Percentiles rank a stretch among this genome's conserved stretches.
Evolutionary conservation across 2,888 invertebrate species (phyloP).

Genomic region (Cheilosia grossa): DNA sequence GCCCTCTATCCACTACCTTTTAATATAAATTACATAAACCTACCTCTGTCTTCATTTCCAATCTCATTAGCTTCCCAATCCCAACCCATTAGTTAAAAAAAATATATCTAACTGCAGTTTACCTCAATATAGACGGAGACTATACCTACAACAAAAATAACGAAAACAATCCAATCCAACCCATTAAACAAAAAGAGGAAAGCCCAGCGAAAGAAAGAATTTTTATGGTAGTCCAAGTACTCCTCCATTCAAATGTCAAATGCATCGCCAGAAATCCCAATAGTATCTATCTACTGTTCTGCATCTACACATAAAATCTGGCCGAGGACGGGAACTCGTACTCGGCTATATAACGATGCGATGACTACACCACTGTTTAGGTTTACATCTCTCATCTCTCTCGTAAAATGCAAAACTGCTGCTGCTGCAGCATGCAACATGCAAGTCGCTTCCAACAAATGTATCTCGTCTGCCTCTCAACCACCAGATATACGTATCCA

Average conservation of each 20-base stretch:
- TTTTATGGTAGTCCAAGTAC: conserved; percentile 18
- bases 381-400: conserved; percentile 53
- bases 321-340: neutral
- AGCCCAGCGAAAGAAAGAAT: conserved; percentile 26
- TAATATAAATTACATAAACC: no score
- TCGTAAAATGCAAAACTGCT: conserved; percentile 64
- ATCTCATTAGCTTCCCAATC: conserved; percentile 9
- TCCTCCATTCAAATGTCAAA: conserved; percentile 71
- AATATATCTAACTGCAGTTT: neutral
- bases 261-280: conserved; percentile 57
- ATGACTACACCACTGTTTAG: conserved; percentile 22
- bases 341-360: neutral
- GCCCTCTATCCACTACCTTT: no score
- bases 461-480: conserved; percentile 13
- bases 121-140: neutral
- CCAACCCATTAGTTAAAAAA: conserved; percentile 1
- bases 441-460: conserved; percentile 41
- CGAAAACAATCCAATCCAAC: conserved; percentile 12
- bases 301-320: conserved; percentile 36
- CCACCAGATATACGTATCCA: conserved; percentile 12
- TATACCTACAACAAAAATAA: neutral
- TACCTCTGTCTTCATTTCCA: no score
- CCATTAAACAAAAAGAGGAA: conserved; percentile 4
- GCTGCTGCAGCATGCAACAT: neutral
- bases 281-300: conserved; percentile 52